A percentile compares a stretch with the other conserved stretches of the same genome.
These are phyloP conservation scores for Rhyzopertha dominica DNA, from an alignment of 1,140 invertebrate species.

Conservation along the genomic window DNA sequence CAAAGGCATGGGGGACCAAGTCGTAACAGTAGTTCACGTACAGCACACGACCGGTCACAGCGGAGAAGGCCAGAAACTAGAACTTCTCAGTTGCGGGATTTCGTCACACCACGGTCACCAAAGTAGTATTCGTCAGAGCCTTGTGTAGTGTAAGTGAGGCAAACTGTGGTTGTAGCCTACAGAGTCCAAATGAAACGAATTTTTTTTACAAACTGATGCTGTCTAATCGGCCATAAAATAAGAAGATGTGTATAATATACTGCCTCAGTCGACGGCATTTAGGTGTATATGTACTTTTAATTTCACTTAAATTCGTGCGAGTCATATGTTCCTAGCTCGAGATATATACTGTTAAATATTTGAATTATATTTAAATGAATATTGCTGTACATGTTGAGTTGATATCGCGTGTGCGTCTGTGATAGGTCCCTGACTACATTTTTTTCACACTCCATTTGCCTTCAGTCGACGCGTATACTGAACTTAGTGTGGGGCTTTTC, in stretches of 20 bases:
- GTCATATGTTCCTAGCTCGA: constrained; percentile 40
- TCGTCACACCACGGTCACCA: constrained; percentile 33
- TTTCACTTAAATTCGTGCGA: constrained; percentile 37
- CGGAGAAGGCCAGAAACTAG: constrained; percentile 33
- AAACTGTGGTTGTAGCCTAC: constrained; percentile 10
- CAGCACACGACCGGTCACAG: constrained; percentile 25
- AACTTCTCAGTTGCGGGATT: constrained; percentile 36
- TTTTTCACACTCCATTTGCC: constrained; percentile 7
- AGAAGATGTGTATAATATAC: too few species aligned
- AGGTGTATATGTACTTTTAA: constrained; percentile 29
- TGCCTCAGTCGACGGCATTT: too few species aligned
- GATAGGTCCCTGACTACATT: constrained; percentile 23
- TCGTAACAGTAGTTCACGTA: constrained; percentile 10
- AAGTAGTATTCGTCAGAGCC: constrained; percentile 28
- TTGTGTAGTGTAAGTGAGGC: constrained; percentile 17
- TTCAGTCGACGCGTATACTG: constrained; percentile 9
- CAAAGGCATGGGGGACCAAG: constrained; percentile 13
- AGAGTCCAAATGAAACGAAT: too few species aligned
- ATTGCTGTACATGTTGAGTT: constrained; percentile 28
- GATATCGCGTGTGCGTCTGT: constrained; percentile 28
- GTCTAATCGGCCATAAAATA: constrained; percentile 11
- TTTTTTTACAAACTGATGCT: too few species aligned
- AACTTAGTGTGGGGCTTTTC: too few species aligned
- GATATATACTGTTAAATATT: constrained; percentile 19
- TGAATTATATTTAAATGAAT: constrained; percentile 23